Evolutionary conservation across 2,888 invertebrate genomes (phyloP).

Genomic region (Cryptocheilus praepositus): DNA sequence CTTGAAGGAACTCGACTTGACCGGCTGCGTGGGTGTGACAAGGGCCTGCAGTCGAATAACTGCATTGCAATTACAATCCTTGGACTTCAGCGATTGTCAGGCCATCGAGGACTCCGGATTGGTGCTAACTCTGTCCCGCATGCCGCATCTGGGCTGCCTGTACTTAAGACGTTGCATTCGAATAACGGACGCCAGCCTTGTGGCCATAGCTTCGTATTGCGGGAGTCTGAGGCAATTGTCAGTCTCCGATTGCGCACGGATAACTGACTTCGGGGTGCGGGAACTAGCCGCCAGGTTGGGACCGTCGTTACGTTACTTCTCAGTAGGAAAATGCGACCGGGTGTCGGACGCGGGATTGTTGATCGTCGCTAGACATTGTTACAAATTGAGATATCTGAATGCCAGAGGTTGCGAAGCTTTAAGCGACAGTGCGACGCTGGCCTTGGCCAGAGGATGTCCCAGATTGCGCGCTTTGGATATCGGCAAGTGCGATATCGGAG

Average conservation of each 20-base stretch:
- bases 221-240: constrained; percentile 88
- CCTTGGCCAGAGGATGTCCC: constrained; percentile 90
- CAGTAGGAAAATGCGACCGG: constrained; percentile 95
- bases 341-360: constrained; percentile 93
- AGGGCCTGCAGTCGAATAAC: constrained; percentile 61
- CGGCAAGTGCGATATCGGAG: constrained; percentile 95
- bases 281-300: constrained; percentile 90
- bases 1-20: constrained; percentile 64
- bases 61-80: constrained; percentile 85
- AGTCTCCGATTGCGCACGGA: constrained; percentile 91
- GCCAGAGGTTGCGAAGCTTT: constrained; percentile 95
- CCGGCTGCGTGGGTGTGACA: constrained; percentile 63
- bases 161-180: constrained; percentile 91
- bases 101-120: constrained; percentile 90
- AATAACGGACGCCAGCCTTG: constrained; percentile 94
- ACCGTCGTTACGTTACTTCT: constrained; percentile 91
- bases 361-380: constrained; percentile 90
- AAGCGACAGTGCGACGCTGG: constrained; percentile 93
- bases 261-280: constrained; percentile 93
- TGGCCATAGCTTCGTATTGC: constrained; percentile 93
- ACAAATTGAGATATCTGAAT: constrained; percentile 92
- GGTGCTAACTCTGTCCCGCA: constrained; percentile 88
- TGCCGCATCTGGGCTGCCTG: constrained; percentile 90
- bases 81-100: constrained; percentile 93
- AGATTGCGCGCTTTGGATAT: constrained; percentile 91